Conservation (phyloP, 2,888 invertebrate genomes). For the Melipona bicolor region DNA sequence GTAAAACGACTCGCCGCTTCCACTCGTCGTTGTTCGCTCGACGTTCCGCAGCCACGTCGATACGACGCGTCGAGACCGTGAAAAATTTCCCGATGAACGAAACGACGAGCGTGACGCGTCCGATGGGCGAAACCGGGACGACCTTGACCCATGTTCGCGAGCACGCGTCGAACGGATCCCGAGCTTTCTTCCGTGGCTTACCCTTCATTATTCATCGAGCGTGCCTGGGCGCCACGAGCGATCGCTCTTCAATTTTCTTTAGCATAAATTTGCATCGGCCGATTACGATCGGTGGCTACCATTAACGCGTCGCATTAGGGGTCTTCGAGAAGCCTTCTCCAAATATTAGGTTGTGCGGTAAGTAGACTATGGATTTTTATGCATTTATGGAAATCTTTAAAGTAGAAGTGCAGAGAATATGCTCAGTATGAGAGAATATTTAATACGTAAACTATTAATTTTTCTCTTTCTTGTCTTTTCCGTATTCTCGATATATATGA, state of each 20-base stretch:
- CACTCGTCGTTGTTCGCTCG: slow-evolving; percentile 20
- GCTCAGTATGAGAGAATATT: too few species aligned
- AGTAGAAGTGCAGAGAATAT: too few species aligned
- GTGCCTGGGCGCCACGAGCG: slow-evolving; percentile 58
- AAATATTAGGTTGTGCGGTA: too few species aligned
- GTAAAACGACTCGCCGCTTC: slow-evolving; percentile 21
- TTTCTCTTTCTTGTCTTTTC: not conserved
- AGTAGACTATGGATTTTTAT: too few species aligned
- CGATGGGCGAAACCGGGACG: slow-evolving; percentile 9
- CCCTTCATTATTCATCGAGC: slow-evolving; percentile 65
- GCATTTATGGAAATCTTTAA: too few species aligned
- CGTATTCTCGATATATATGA: too few species aligned
- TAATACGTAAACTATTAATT: too few species aligned
- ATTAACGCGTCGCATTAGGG: slow-evolving; percentile 64
- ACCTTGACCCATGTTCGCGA: slow-evolving; percentile 43
- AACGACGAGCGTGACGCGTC: not conserved
- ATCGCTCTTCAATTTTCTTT: slow-evolving; percentile 72
- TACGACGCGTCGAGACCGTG: not conserved
- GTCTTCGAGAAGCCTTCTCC: not conserved
- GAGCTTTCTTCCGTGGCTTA: slow-evolving; percentile 41
- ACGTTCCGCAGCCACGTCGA: not conserved
- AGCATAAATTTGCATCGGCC: slow-evolving; percentile 76
- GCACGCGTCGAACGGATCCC: slow-evolving; percentile 15
- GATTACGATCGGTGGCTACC: slow-evolving; percentile 54
- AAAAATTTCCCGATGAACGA: not conserved